A percentile compares a stretch with the other conserved stretches of the same genome.
phyloP scores from a whole-genome alignment of 2,113 vertebrate species.

The Scolopax mira region DNA sequence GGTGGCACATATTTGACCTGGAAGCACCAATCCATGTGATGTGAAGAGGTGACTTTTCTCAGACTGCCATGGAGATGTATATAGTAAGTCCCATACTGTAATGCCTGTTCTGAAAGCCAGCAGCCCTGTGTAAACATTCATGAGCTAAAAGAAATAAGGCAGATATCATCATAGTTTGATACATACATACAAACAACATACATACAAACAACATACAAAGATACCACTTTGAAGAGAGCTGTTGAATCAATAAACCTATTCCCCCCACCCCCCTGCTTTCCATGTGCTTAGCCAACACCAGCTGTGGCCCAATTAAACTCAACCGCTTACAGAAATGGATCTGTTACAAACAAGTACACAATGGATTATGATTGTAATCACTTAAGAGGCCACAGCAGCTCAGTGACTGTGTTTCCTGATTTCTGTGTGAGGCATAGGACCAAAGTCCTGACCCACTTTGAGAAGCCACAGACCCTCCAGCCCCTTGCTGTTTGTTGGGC shows the following conservation, averaged over 20 bases:
- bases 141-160: neutral
- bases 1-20: neutral
- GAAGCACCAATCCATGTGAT: neutral
- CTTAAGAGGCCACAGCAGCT: slow-evolving; percentile 51
- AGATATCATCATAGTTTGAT: neutral
- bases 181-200: too few relatives aligned
- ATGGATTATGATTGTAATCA: slow-evolving; percentile 66
- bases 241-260: slow-evolving; percentile 10
- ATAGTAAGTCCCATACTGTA: neutral
- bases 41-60: neutral
- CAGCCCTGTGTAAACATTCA: neutral
- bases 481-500: neutral
- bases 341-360: slow-evolving; percentile 43
- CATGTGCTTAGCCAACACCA: slow-evolving; percentile 32
- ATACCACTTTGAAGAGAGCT: neutral
- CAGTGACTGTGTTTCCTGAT: neutral
- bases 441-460: neutral
- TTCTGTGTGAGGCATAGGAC: neutral
- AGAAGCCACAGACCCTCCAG: neutral
- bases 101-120: neutral
- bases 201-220: too few relatives aligned
- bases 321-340: slow-evolving; percentile 56
- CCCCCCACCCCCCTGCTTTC: neutral
- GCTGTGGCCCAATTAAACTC: slow-evolving; percentile 67
- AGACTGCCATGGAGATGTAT: neutral